Conservation (phyloP, 2,797 vertebrate genomes). For the Sebastes vulpes region DNA sequence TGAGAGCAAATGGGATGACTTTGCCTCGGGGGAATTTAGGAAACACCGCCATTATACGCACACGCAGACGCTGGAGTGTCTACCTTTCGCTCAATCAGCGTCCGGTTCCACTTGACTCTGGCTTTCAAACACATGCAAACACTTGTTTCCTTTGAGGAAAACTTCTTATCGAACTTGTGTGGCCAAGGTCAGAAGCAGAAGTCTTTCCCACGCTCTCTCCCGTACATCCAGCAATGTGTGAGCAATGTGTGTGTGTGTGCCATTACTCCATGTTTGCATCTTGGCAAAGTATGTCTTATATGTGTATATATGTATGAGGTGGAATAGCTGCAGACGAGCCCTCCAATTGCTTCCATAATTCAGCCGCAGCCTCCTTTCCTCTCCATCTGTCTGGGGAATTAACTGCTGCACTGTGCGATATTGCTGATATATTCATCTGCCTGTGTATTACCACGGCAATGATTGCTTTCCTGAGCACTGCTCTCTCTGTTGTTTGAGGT, state of each 20-base stretch:
- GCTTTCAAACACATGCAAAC: neutral
- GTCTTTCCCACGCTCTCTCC: conserved; percentile 60
- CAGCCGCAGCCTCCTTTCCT: conserved; percentile 29
- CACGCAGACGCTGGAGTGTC: conserved; percentile 1
- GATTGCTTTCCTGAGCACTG: conserved; percentile 51
- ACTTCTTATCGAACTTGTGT: conserved; percentile 40
- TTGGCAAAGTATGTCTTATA: neutral
- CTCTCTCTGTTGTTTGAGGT: conserved; percentile 28
- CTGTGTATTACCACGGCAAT: conserved; percentile 29
- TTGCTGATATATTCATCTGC: conserved; percentile 55
- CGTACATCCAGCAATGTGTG: conserved; percentile 12
- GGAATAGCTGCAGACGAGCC: conserved; percentile 7
- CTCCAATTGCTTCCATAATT: conserved; percentile 52
- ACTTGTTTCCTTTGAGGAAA: conserved; percentile 29
- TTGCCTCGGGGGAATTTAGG: conserved; percentile 59
- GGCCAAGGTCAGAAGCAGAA: conserved; percentile 17
- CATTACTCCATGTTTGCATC: neutral
- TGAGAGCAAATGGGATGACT: conserved; percentile 63
- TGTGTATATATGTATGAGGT: conserved; percentile 7
- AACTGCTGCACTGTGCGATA: conserved; percentile 39
- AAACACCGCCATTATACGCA: conserved; percentile 33
- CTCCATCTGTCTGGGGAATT: conserved; percentile 48
- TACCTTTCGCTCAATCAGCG: conserved; percentile 35
- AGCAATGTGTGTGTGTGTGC: neutral
- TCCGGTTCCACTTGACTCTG: conserved; percentile 35